Conservation (phyloP, 2,888 invertebrate genomes). For the Noctua pronuba region DNA sequence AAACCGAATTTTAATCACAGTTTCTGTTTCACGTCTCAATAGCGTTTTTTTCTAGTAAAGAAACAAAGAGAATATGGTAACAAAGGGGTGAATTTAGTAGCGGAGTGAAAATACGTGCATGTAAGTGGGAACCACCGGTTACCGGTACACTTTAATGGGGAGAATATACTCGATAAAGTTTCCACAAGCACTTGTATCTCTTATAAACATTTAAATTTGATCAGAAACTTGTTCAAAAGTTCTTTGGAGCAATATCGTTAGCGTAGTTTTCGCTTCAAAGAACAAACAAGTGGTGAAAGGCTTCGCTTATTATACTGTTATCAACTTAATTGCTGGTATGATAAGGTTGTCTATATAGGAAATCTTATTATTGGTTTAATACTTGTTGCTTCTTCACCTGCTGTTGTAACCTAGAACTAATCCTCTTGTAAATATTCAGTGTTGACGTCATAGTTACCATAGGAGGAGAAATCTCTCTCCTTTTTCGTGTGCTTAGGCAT, state of each 20-base stretch:
- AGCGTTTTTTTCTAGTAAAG: conserved; percentile 10
- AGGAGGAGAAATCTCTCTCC: neutral
- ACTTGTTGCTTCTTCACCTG: neutral
- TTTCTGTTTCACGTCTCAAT: conserved; percentile 9
- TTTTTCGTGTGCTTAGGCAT: neutral
- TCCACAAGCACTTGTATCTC: conserved; percentile 53
- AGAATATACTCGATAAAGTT: conserved; percentile 45
- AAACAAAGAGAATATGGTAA: conserved; percentile 24
- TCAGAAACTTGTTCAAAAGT: conserved; percentile 68
- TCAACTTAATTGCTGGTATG: conserved; percentile 8
- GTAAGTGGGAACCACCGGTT: neutral
- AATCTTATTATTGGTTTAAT: neutral
- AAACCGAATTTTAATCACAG: conserved; percentile 33
- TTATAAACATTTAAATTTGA: conserved; percentile 64
- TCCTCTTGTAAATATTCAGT: neutral
- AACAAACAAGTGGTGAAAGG: conserved; percentile 54
- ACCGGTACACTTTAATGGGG: conserved; percentile 3
- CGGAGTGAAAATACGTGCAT: conserved; percentile 28
- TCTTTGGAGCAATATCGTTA: conserved; percentile 63
- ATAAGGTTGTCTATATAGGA: neutral
- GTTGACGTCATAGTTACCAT: neutral
- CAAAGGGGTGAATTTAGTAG: conserved; percentile 21
- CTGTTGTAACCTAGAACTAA: too few relatives aligned
- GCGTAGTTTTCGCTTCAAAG: conserved; percentile 59
- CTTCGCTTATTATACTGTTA: conserved; percentile 35